phyloP scores from a whole-genome alignment of 2,113 vertebrate genomes.

The Hystrix brachyura region DNA sequence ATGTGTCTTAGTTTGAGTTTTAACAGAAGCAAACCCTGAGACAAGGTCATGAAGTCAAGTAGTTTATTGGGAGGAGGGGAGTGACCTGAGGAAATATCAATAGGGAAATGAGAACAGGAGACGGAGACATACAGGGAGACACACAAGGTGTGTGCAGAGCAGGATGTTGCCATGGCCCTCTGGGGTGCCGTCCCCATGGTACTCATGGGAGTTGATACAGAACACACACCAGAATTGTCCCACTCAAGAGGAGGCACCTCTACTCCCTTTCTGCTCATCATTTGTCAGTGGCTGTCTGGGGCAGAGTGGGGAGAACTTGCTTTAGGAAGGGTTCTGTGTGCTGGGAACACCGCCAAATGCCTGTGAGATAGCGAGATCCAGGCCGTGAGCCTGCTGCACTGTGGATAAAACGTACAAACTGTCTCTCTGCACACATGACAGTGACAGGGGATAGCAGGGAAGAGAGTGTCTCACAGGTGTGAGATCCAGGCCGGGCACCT shows the following conservation, averaged over 20 bases:
- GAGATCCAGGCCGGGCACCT: rapidly evolving
- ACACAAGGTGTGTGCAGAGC: rapidly evolving
- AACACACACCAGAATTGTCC: background rate
- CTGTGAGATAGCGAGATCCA: too few species aligned
- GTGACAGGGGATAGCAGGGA: background rate
- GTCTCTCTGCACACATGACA: too few species aligned
- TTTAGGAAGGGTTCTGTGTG: background rate
- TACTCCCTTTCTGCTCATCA: background rate
- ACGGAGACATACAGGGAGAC: background rate
- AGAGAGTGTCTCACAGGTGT: rapidly evolving
- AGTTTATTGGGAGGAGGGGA: too few species aligned
- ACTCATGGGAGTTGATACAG: background rate
- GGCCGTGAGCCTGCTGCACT: background rate
- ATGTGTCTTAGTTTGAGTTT: background rate
- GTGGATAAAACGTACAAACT: rapidly evolving
- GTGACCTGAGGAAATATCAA: background rate
- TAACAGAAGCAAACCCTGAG: background rate
- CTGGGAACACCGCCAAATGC: background rate
- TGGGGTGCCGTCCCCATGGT: background rate
- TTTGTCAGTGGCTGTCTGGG: background rate
- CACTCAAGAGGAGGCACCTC: background rate
- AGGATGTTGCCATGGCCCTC: background rate
- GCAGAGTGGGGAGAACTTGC: background rate
- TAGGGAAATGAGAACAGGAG: background rate
- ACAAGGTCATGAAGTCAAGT: background rate